Conservation (phyloP, 2,888 invertebrate genomes). For the Dromius quadrimaculatus region DNA sequence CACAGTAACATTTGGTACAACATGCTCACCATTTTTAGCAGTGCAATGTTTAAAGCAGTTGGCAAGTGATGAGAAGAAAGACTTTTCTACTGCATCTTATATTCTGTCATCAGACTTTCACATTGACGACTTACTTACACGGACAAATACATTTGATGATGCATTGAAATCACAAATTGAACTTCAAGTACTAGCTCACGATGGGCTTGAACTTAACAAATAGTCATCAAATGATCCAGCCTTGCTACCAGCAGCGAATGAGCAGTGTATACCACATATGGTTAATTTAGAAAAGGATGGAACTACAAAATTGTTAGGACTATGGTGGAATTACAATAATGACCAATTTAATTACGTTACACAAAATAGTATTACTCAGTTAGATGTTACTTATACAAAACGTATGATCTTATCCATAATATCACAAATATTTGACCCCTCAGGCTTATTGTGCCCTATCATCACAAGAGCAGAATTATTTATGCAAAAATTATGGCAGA, state of each 20-base stretch:
- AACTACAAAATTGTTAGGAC: constrained; percentile 7
- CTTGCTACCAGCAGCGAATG: neutral
- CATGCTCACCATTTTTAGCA: no score
- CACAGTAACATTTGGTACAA: constrained; percentile 1
- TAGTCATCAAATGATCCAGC: constrained; percentile 4
- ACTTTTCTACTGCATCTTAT: constrained; percentile 49
- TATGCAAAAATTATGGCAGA: constrained; percentile 6
- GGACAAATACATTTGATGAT: neutral
- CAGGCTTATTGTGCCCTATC: neutral
- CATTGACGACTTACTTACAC: constrained; percentile 10
- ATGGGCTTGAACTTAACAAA: constrained; percentile 10
- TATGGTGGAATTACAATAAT: constrained; percentile 4
- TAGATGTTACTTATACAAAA: constrained; percentile 5
- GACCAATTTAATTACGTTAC: neutral
- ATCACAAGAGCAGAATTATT: neutral
- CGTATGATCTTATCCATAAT: constrained; percentile 6
- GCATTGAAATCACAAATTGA: neutral
- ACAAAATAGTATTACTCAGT: neutral
- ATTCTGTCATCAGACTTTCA: constrained; percentile 6
- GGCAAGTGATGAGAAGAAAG: constrained; percentile 31
- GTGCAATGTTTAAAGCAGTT: constrained; percentile 40
- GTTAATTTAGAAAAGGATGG: constrained; percentile 5
- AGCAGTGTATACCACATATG: constrained; percentile 15
- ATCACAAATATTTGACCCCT: constrained; percentile 16
- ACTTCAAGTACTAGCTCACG: constrained; percentile 5